Conservation (phyloP, 2,797 vertebrate genomes). For the Typhlichthys eigenmanni region DNA sequence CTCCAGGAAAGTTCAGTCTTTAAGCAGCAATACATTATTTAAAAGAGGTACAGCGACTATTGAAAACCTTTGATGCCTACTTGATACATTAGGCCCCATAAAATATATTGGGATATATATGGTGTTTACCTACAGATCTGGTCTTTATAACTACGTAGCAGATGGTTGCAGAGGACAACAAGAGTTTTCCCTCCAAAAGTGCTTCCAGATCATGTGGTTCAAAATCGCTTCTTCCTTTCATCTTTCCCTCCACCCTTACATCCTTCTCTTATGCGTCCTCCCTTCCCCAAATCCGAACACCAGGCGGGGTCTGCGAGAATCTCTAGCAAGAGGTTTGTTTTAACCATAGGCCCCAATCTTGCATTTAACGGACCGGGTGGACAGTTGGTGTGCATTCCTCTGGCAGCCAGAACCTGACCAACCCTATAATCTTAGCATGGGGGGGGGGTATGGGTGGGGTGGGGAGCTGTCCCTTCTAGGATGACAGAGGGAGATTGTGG, state of each 20-base stretch:
- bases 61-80: too few species aligned
- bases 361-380: slow-evolving; percentile 35
- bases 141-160: slow-evolving; percentile 43
- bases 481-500: slow-evolving; percentile 52
- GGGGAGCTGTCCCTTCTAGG: slow-evolving; percentile 37
- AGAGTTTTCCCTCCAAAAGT: slow-evolving; percentile 48
- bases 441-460: slow-evolving; percentile 43
- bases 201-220: slow-evolving; percentile 53
- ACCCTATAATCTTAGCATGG: slow-evolving; percentile 66
- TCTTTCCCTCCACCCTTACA: neutral
- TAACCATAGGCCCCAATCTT: slow-evolving; percentile 9
- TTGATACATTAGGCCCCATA: too few species aligned
- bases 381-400: slow-evolving; percentile 45
- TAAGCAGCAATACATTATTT: neutral
- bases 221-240: slow-evolving; percentile 22
- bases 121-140: slow-evolving; percentile 17
- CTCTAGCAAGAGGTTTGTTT: slow-evolving; percentile 17
- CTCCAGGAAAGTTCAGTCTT: neutral
- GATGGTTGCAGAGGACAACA: slow-evolving; percentile 24
- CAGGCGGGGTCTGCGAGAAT: slow-evolving; percentile 27
- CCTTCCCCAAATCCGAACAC: slow-evolving; percentile 1
- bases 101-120: too few species aligned
- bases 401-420: slow-evolving; percentile 36
- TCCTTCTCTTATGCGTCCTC: neutral
- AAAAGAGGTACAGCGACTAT: too few species aligned